These are phyloP conservation scores for Chinchilla lanigera DNA, from an alignment of 2,113 vertebrate species.

Conservation along the genomic window DNA sequence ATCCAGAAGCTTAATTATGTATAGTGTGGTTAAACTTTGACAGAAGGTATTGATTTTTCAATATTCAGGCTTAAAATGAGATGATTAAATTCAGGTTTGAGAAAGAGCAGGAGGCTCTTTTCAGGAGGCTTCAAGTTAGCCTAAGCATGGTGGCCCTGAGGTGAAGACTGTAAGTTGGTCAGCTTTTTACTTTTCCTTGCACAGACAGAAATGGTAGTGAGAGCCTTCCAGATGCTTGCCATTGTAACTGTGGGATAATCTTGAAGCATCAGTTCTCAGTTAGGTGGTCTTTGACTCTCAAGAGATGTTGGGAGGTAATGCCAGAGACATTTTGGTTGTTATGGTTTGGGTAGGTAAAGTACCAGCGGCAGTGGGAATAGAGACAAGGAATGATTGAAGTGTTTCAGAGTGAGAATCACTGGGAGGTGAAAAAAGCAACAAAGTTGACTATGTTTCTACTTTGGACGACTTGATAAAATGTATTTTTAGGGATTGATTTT, in stretches of 20 bases:
- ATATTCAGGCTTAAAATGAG: conserved; percentile 13
- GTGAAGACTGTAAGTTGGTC: background rate
- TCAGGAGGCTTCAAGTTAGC: background rate
- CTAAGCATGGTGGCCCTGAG: background rate
- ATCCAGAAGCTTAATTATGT: conserved; percentile 10
- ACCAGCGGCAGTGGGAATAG: background rate
- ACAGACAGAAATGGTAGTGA: background rate
- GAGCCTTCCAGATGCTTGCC: background rate
- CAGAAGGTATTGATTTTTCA: conserved; percentile 13
- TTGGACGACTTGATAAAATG: conserved; percentile 7
- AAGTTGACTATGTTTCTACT: background rate
- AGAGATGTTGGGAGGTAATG: background rate
- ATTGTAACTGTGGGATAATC: background rate
- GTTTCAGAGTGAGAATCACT: conserved; percentile 34
- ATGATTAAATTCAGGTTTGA: conserved; percentile 23
- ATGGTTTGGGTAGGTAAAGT: background rate
- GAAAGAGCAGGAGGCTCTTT: background rate
- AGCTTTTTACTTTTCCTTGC: conserved; percentile 11
- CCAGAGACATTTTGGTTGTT: conserved; percentile 37
- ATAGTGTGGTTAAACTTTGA: conserved; percentile 21
- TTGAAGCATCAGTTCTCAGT: conserved; percentile 33
- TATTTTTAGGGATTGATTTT: conserved; percentile 12
- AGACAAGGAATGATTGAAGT: background rate
- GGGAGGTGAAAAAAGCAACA: conserved; percentile 28
- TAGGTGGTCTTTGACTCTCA: background rate